Evolutionary conservation across 2,888 invertebrate genomes (phyloP), one percentile per base, ranked within the genome.

Genomic region (Sinodicranocentrus sp.): DNA sequence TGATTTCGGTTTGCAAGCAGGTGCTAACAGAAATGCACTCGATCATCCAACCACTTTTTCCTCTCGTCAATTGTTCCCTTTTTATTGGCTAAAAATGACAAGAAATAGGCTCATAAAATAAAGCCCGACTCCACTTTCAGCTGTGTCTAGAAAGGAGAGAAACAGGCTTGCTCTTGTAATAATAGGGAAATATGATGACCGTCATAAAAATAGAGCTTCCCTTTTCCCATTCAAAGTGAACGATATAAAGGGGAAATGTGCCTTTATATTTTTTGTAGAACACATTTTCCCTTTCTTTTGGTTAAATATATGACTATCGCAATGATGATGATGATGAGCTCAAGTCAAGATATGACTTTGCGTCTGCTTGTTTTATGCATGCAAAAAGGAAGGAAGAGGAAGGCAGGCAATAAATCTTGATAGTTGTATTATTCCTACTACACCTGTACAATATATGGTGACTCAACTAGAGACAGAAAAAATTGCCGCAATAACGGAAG

Each of bases 381-480:
- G 48, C 33, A 39, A 21, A 75, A 54, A 57, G 57, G 26, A 63
- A 67, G 73, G 77, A 67, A 77, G 67, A 33, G 67, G 52, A 48
- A 65, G 77, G 25, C 83, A 78, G 68, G 61, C 71, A 79, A 84
- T 84, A 84, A 84, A 84, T 84, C 84, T 79, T 84, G 54, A 80
- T 76, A 70, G 63, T 73, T 48, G 61, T 73, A 65, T 48, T 33
- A 48, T 26, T 43, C 54, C 48, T 72, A 43, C 43, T 6, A 59
- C 72, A 63, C 33, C 57, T 57, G 57, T 21, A 57, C 15, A 21
- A 57, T 48, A 48, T 17, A 39, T 13, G 39, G 13, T n/a, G n/a
- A n/a, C n/a, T n/a, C n/a, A n/a, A n/a, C n/a, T n/a, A n/a, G n/a
- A n/a, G n/a, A n/a, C n/a, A n/a, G 33, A 33, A 33, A 33, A 33